Base-by-base conservation (phyloP, 2,888 invertebrate genomes). In the Ceramica pisi region DNA sequence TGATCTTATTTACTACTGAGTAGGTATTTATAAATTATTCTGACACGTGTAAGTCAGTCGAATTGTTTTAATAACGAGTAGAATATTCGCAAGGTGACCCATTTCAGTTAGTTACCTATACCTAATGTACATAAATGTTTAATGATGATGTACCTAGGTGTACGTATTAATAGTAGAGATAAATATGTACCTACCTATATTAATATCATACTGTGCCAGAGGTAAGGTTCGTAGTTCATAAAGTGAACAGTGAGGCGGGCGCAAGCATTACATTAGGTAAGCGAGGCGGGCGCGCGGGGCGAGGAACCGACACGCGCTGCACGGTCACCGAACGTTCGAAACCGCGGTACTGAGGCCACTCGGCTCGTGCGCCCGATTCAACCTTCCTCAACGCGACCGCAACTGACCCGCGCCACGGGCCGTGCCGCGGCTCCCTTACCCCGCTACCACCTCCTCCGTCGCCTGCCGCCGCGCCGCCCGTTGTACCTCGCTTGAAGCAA, bases 371-470 rank as follows among this genome's bases (percentile, higher is more conserved):
- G 94, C 92, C 94, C 95, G 94, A 94, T 94, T 95, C 95, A 95
- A 95, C 96, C 96, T 96, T 95, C 95, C 96, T 95, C 96, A 96
- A 96, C 90, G 94, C 95, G 95, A 95, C 96, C 95, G 95, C 95
- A 92, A 92, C 95, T 96, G 95, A 95, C 95, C 95, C 93, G 94
- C 94, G 90, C 90, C 84, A 78, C 85, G 92, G 92, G 91, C 94
- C 93, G 81, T 79, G 65, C 79, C 81, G 72, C 83, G 73, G 75
- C 62, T 71, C 71, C 78, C 75, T 79, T 77, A 67, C 78, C 64
- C 79, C 71, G 80, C 74, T 69, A 44, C 71, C 71, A 56, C 76
- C 71, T 55, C 76, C 67, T 53, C 63, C 26, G 57, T 74, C 73
- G 79, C 65, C 75, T 72, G 75, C 81, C 80, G 19, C 50, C 81